Evolutionary conservation across 1,140 invertebrate species (phyloP).

Genomic region (Papilio xuthus): DNA sequence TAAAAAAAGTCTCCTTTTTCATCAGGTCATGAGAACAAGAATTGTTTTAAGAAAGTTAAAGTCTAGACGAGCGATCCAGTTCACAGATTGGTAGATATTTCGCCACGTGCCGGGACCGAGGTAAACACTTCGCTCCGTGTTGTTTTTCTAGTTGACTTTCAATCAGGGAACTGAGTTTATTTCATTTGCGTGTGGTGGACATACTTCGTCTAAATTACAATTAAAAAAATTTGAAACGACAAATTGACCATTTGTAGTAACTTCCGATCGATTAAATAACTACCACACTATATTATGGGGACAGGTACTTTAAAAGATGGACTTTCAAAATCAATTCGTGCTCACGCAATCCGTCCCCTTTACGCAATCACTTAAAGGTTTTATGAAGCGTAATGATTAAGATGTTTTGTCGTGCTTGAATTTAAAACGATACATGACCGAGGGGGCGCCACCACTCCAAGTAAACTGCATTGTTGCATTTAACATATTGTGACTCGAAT

Average conservation of each 20-base stretch:
- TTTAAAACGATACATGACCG: conserved; percentile 60
- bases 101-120: neutral
- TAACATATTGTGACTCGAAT: conserved; percentile 77
- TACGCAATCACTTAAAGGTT: conserved; percentile 79
- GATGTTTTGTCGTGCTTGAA: conserved; percentile 74
- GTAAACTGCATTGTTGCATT: conserved; percentile 59
- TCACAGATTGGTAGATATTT: neutral
- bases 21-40: neutral
- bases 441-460: conserved; percentile 51
- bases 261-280: conserved; percentile 41
- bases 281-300: conserved; percentile 53
- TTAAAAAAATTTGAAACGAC: neutral
- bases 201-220: too few relatives aligned
- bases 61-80: neutral
- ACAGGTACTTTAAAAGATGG: conserved; percentile 68
- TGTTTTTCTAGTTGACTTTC: conserved; percentile 1
- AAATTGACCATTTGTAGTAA: neutral
- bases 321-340: conserved; percentile 73
- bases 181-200: too few relatives aligned
- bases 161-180: neutral
- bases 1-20: neutral
- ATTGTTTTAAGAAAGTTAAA: neutral
- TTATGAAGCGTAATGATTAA: conserved; percentile 80
- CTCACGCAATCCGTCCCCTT: conserved; percentile 71
- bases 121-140: neutral